phyloP scores from a whole-genome alignment of 2,113 vertebrate genomes.

The Amazona guildingii region DNA sequence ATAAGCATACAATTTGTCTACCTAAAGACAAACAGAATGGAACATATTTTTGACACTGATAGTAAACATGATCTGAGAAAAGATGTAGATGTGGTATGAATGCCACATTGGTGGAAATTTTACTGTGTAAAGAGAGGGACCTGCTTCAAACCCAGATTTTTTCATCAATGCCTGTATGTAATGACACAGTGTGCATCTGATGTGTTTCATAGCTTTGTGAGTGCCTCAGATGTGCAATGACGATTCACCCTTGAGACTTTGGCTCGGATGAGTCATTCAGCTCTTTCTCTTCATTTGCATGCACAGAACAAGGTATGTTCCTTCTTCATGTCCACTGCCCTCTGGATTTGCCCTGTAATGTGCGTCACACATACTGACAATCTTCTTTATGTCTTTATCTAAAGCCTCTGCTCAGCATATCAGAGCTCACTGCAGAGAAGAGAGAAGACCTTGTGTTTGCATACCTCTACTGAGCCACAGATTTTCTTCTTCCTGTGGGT shows the following conservation, averaged over 20 bases:
- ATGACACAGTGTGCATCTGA: neutral
- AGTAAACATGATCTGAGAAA: neutral
- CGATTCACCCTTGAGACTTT: neutral
- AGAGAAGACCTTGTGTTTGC: neutral
- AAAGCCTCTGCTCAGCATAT: neutral
- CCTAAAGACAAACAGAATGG: neutral
- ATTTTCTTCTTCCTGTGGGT: neutral
- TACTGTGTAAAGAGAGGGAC: neutral
- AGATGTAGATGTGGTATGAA: neutral
- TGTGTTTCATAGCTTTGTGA: neutral
- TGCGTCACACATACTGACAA: neutral
- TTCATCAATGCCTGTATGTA: rapidly evolving
- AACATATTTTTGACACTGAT: neutral
- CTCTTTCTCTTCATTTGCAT: neutral
- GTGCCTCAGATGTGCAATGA: neutral
- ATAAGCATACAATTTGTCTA: neutral
- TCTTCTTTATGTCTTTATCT: neutral
- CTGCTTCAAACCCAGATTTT: neutral
- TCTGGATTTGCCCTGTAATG: neutral
- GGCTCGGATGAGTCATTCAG: neutral
- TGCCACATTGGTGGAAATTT: neutral
- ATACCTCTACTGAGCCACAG: neutral
- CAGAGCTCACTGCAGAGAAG: neutral
- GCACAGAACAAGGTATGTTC: neutral
- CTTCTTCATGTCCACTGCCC: neutral